These are phyloP conservation scores for Apotomis betuletana DNA, from an alignment of 2,888 invertebrate genomes.

Conservation along the genomic window DNA sequence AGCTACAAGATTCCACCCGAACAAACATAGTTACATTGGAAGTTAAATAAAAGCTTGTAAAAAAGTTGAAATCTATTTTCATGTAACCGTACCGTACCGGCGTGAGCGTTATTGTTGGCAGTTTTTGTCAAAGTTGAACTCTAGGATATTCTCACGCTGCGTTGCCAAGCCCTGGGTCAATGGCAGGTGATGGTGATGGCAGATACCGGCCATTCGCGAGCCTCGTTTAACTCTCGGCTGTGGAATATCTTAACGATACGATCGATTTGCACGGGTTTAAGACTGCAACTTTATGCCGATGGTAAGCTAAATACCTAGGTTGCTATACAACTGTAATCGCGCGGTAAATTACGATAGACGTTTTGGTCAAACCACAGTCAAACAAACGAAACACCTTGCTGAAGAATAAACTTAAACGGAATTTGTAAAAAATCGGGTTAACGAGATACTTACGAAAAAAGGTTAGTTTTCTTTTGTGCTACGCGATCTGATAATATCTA, in stretches of 20 bases:
- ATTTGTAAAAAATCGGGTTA: not conserved
- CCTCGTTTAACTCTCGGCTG: conserved; percentile 31
- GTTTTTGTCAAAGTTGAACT: conserved; percentile 36
- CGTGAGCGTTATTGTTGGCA: conserved; percentile 23
- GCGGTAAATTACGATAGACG: not conserved
- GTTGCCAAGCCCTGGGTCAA: conserved; percentile 42
- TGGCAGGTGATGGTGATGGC: conserved; percentile 39
- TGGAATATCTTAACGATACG: conserved; percentile 36
- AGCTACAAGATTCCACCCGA: no score
- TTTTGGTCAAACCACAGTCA: not conserved
- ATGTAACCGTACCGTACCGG: not conserved
- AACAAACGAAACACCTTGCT: not conserved
- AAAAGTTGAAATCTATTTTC: not conserved
- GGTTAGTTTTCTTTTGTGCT: not conserved
- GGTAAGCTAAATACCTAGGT: conserved; percentile 14
- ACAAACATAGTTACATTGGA: no score
- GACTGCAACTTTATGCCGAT: not conserved
- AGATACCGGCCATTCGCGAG: conserved; percentile 39
- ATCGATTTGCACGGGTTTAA: conserved; percentile 37
- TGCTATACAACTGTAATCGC: not conserved
- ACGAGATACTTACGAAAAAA: not conserved
- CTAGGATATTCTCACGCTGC: conserved; percentile 38
- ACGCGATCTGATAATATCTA: not conserved
- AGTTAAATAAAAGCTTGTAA: not conserved
- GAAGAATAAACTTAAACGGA: not conserved